Conservation (phyloP, 2,113 vertebrate species). For the Solenodon paradoxus region DNA sequence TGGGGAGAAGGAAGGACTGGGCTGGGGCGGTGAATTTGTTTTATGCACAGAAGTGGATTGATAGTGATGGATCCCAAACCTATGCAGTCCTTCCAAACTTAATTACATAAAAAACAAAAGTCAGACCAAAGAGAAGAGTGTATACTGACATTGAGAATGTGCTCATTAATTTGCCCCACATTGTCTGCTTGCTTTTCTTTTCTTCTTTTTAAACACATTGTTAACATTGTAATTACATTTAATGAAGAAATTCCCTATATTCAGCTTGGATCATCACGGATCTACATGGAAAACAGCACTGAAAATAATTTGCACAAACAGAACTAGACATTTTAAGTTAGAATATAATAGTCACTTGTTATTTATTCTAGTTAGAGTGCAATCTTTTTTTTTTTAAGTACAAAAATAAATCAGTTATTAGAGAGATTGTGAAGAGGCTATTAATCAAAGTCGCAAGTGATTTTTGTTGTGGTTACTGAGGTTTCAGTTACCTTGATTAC, state of each 20-base stretch:
- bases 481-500: slow-evolving; percentile 23
- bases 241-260: neutral
- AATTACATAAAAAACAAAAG: too few species aligned
- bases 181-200: neutral
- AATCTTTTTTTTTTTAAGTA: slow-evolving; percentile 22
- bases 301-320: neutral
- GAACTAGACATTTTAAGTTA: neutral
- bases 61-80: too few species aligned
- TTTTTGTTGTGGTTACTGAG: neutral
- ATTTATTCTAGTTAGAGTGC: neutral
- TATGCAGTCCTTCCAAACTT: too few species aligned
- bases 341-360: neutral
- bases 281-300: neutral
- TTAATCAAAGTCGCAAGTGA: neutral
- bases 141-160: neutral
- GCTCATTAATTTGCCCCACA: neutral
- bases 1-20: too few species aligned
- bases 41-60: too few species aligned
- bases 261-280: neutral
- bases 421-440: neutral
- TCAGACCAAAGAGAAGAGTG: too few species aligned
- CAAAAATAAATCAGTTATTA: neutral
- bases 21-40: too few species aligned
- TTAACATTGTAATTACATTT: neutral
- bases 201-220: neutral